These are phyloP conservation scores for Brachyhypopomus occidentalis DNA, from an alignment of 2,113 vertebrate species.

Conservation along the genomic window DNA sequence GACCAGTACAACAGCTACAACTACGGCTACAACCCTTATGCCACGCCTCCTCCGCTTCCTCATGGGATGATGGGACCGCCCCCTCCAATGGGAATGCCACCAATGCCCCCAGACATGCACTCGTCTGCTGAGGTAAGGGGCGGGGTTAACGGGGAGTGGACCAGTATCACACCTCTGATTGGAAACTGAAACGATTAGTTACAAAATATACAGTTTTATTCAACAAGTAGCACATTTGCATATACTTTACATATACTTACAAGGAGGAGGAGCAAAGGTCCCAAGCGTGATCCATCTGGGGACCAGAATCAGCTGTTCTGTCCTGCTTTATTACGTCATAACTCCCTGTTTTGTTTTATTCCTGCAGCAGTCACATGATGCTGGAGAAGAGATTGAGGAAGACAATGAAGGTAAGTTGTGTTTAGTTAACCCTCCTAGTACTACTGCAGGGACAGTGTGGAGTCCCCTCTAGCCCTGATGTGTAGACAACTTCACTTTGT, in stretches of 20 bases:
- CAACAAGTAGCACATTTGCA: too few relatives aligned
- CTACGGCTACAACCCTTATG: conserved; percentile 73
- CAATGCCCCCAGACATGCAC: conserved; percentile 62
- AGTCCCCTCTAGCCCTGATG: neutral
- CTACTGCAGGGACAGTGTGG: too few relatives aligned
- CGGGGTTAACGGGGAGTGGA: too few relatives aligned
- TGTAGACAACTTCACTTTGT: too few relatives aligned
- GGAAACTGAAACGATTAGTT: too few relatives aligned
- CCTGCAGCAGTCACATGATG: conserved; percentile 62
- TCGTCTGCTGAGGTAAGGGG: conserved; percentile 65
- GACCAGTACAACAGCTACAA: conserved; percentile 77
- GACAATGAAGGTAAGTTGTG: conserved; percentile 73
- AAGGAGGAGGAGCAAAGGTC: too few relatives aligned
- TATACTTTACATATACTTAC: too few relatives aligned
- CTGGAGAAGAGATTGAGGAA: conserved; percentile 63
- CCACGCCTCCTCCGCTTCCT: conserved; percentile 71
- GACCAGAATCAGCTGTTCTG: neutral
- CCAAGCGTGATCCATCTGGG: too few relatives aligned
- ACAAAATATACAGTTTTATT: too few relatives aligned
- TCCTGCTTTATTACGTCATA: neutral
- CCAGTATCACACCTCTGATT: too few relatives aligned
- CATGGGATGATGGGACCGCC: conserved; percentile 70
- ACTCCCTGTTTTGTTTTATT: conserved; percentile 15
- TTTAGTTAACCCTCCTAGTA: neutral
- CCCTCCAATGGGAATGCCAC: conserved; percentile 69